Evolutionary conservation across 1,140 invertebrate genomes (phyloP), one percentile per base, ranked within the genome.

Genomic region (Telenomus remus): DNA sequence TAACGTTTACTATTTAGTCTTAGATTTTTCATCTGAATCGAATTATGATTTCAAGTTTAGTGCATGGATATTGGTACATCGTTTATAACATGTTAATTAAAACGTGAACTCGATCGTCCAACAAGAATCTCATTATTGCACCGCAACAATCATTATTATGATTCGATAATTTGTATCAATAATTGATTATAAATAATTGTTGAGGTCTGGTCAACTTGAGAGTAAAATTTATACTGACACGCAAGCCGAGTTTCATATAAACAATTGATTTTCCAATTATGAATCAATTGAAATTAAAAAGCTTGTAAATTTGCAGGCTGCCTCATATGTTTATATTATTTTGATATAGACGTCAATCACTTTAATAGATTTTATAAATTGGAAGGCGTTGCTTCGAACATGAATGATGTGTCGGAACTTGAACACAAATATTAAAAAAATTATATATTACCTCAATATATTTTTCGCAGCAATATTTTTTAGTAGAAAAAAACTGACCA

Each of bases 11-110:
- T n/a, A n/a, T n/a, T n/a, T n/a, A n/a, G n/a, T n/a, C n/a, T n/a
- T n/a, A n/a, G n/a, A 27, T 27, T 27, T 27, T 27, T 27, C 19
- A 27, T n/a, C 16, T 50, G 15, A 44, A 44, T 44, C 9, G 34
- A 60, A 50, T 35, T 27, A 6, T 10, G 37, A 15, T 63, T 51
- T 16, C 48, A 44, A 34, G 44, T 37, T 44, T 43, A 14, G 12
- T 35, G 9, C 43, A 49, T 49, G 14, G 3, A 51, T 53, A 39
- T 44, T 27, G 9, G 48, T 54, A 54, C 37, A 64, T 54, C 43
- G 50, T 64, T 55, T 65, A 55, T 48, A 16, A 64, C 44, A 19
- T 42, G 60, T 35, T 64, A 46, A 54, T 64, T 53, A 50, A 65
- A 49, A 55, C 27, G 47, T 47, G 50, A 60, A 59, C 34, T 48